phyloP scores from a whole-genome alignment of 2,888 invertebrate genomes.

The Nymphalis urticae region DNA sequence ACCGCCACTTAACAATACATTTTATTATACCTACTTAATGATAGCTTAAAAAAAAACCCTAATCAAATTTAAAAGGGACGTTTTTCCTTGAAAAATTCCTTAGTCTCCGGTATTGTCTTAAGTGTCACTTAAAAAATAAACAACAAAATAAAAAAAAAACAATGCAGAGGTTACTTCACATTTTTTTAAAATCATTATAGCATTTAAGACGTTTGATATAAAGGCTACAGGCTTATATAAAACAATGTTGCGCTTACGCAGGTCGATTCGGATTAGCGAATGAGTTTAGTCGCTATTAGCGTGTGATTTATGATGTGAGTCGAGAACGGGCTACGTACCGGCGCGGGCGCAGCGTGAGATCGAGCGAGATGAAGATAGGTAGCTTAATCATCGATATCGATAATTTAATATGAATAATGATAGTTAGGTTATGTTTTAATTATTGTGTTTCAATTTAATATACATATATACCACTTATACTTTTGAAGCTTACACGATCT shows the following conservation, averaged over 20 bases:
- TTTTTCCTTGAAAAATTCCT: slow-evolving; percentile 22
- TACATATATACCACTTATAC: not conserved
- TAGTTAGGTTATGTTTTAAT: slow-evolving; percentile 4
- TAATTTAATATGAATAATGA: slow-evolving; percentile 19
- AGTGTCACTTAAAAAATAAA: slow-evolving; percentile 22
- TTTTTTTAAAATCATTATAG: not conserved
- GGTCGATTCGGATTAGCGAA: slow-evolving; percentile 75
- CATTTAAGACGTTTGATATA: not conserved
- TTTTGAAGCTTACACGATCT: not conserved
- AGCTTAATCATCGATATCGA: slow-evolving; percentile 43
- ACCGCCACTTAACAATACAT: slow-evolving; percentile 8
- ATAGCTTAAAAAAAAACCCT: slow-evolving; percentile 10
- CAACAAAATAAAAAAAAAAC: slow-evolving; percentile 19
- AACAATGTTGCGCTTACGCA: slow-evolving; percentile 1
- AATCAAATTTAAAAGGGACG: slow-evolving; percentile 3
- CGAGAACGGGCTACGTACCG: slow-evolving; percentile 48
- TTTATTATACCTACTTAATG: not conserved
- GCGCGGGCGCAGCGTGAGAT: slow-evolving; percentile 70
- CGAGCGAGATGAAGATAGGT: slow-evolving; percentile 49
- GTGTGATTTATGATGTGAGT: slow-evolving; percentile 77
- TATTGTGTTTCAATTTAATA: not conserved
- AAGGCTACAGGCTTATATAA: not conserved
- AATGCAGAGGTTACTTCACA: not conserved
- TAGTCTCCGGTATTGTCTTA: slow-evolving; percentile 22
- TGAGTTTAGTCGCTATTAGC: slow-evolving; percentile 78